phyloP scores from a whole-genome alignment of 1,140 invertebrate genomes.

The Trichomalopsis sarcophagae region DNA sequence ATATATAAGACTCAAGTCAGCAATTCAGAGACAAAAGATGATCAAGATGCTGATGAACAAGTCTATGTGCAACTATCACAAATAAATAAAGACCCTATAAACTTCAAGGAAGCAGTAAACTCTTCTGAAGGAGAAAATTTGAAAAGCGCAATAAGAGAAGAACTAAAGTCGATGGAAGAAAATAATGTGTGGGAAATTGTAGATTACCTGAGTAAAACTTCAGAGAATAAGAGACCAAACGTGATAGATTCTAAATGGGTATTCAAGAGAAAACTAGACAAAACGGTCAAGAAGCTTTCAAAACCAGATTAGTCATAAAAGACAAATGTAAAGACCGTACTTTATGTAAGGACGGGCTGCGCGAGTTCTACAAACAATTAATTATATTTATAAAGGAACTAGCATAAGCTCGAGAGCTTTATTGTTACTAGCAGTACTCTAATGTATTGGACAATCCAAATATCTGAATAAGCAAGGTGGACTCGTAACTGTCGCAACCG shows the following conservation, averaged over 20 bases:
- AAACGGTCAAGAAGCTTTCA: not conserved
- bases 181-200: slow-evolving; percentile 44
- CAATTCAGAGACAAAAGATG: not conserved
- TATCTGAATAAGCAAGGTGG: no score
- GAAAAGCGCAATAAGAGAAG: slow-evolving; percentile 14
- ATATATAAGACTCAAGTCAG: not conserved
- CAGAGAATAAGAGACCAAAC: slow-evolving; percentile 18
- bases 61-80: not conserved
- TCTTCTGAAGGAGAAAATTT: slow-evolving; percentile 10
- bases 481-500: no score
- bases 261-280: slow-evolving; percentile 24
- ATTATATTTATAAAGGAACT: no score
- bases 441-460: no score
- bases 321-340: no score
- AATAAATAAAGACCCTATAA: not conserved
- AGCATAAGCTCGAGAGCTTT: no score
- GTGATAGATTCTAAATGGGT: slow-evolving; percentile 44
- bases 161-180: slow-evolving; percentile 21
- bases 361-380: no score
- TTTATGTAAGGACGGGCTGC: no score
- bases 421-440: no score
- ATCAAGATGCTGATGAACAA: slow-evolving; percentile 7
- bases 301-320: slow-evolving; percentile 59
- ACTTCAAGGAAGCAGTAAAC: slow-evolving; percentile 25
- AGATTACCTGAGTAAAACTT: not conserved